Conservation (phyloP, 2,888 invertebrate species). For the Trilocha varians region DNA sequence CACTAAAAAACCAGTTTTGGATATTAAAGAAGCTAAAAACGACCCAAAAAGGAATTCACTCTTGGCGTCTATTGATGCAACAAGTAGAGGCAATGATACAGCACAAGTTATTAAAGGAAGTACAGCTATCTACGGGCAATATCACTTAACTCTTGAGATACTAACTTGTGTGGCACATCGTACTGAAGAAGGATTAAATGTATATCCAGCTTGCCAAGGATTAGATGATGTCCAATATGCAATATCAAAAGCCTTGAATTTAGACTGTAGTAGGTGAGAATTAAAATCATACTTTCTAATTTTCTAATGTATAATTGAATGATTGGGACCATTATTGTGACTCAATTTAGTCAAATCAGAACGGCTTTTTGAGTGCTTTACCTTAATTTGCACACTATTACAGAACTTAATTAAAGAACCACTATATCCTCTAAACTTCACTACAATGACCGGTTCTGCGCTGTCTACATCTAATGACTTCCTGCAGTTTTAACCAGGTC, state of each 20-base stretch:
- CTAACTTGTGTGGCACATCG: slow-evolving; percentile 73
- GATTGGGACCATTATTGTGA: no score
- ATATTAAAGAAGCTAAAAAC: slow-evolving; percentile 27
- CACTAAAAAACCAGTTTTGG: slow-evolving; percentile 32
- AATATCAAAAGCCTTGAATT: slow-evolving; percentile 59
- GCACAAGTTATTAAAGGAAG: slow-evolving; percentile 32
- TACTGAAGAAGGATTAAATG: slow-evolving; percentile 76
- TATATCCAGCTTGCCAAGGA: slow-evolving; percentile 72
- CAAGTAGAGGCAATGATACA: slow-evolving; percentile 22
- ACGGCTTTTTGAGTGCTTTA: no score
- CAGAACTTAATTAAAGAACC: no score
- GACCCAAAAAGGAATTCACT: slow-evolving; percentile 22
- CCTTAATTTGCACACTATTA: no score
- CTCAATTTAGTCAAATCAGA: no score
- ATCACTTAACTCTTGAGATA: slow-evolving; percentile 79
- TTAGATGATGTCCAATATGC: slow-evolving; percentile 65
- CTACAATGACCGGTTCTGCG: no score
- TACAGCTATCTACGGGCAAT: slow-evolving; percentile 63
- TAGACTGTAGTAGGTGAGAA: slow-evolving; percentile 66
- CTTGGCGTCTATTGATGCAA: slow-evolving; percentile 18
- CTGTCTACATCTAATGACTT: no score
- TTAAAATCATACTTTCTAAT: no score
- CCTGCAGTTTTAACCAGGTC: no score
- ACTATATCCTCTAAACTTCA: no score
- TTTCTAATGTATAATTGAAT: no score